Percentiles rank a stretch among this genome's conserved stretches.
Conservation (phyloP, 2,113 vertebrate genomes). For the Budorcas taxicolor region DNA sequence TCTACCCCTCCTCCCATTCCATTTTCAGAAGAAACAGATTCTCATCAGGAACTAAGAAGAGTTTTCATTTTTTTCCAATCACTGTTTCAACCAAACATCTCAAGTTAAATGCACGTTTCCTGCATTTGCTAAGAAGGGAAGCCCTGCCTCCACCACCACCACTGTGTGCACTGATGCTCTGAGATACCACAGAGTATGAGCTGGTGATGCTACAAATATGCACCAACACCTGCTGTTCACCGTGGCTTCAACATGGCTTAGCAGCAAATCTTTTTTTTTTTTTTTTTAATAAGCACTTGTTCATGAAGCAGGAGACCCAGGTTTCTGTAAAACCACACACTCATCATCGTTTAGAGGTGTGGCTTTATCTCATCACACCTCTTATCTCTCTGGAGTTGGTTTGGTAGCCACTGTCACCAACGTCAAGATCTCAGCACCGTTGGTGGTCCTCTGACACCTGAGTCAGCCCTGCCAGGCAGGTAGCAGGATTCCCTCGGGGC, state of each 20-base stretch:
- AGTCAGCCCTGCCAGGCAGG: not conserved
- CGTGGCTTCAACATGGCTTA: not conserved
- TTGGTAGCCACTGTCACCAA: not conserved
- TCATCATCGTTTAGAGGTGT: not conserved
- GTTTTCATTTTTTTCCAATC: not conserved
- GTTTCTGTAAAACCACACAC: not conserved
- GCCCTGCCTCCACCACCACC: rapidly evolving
- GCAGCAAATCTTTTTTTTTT: not conserved
- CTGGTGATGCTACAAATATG: rapidly evolving
- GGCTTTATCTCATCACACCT: too few species aligned
- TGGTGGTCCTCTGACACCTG: not conserved
- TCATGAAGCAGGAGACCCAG: not conserved
- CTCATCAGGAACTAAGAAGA: not conserved
- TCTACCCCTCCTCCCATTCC: not conserved
- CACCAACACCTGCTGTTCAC: too few species aligned
- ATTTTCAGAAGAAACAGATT: not conserved
- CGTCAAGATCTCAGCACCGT: not conserved
- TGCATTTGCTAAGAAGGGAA: not conserved
- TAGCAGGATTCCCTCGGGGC: not conserved
- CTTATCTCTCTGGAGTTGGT: not conserved
- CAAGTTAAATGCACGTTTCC: not conserved
- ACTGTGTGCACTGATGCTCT: too few species aligned
- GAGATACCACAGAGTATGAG: rapidly evolving
- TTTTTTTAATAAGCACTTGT: not conserved
- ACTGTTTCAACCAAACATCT: not conserved